phyloP scores from a whole-genome alignment of 2,888 invertebrate species.

The Ochlodes sylvanus region DNA sequence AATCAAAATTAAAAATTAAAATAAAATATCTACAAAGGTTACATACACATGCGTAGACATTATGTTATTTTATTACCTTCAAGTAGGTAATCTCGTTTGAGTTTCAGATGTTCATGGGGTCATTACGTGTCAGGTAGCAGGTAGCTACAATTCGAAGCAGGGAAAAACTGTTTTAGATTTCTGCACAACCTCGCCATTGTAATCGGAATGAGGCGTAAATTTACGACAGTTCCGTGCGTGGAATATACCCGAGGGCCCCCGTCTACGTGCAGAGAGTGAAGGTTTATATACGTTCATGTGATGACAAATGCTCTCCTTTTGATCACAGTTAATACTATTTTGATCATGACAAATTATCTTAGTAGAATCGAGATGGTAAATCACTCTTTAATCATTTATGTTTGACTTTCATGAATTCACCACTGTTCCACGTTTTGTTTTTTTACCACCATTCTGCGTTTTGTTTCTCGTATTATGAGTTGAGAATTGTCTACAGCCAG shows the following conservation, averaged over 20 bases:
- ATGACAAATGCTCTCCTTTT: slow-evolving; percentile 14
- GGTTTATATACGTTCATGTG: slow-evolving; percentile 11
- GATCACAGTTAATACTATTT: slow-evolving; percentile 13
- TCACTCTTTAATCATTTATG: background rate
- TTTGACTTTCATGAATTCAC: too few relatives aligned
- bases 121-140: too few relatives aligned
- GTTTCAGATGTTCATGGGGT: too few relatives aligned
- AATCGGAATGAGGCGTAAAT: slow-evolving; percentile 39
- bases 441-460: too few relatives aligned
- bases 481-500: too few relatives aligned
- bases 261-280: slow-evolving; percentile 23
- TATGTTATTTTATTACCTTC: too few relatives aligned
- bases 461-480: too few relatives aligned
- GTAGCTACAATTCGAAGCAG: background rate
- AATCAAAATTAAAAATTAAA: too few relatives aligned
- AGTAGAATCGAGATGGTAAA: background rate
- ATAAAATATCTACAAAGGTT: too few relatives aligned
- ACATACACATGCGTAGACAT: too few relatives aligned
- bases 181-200: slow-evolving; percentile 29
- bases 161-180: slow-evolving; percentile 28
- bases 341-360: slow-evolving; percentile 1
- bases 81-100: too few relatives aligned
- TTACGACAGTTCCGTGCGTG: slow-evolving; percentile 43
- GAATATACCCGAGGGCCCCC: slow-evolving; percentile 35
- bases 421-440: too few relatives aligned